Evolutionary conservation across 2,113 vertebrate species (phyloP).

Genomic region (Bolborhynchus lineola): DNA sequence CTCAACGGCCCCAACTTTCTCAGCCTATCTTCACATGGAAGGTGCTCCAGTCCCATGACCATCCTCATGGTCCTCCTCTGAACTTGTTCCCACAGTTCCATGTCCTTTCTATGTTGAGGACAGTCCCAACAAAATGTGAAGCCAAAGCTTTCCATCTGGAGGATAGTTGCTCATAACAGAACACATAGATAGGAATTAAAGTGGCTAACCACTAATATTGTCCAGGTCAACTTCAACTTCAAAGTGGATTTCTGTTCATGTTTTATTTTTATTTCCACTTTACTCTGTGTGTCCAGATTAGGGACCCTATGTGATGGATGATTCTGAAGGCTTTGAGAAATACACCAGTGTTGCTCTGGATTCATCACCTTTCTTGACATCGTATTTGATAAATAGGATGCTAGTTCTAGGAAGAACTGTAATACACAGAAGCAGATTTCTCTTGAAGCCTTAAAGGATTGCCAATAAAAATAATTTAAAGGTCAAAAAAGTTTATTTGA

Average conservation of each 20-base stretch:
- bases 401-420: not conserved
- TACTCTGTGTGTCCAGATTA: not conserved
- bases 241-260: not conserved
- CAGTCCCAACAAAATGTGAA: not conserved
- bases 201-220: not conserved
- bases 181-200: not conserved
- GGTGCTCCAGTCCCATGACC: too few species aligned
- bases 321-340: not conserved
- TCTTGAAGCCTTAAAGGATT: not conserved
- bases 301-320: not conserved
- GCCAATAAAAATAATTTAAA: not conserved
- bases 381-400: not conserved
- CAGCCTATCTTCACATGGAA: too few species aligned
- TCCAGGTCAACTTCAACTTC: not conserved
- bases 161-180: not conserved
- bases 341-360: not conserved
- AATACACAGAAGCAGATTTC: not conserved
- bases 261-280: not conserved
- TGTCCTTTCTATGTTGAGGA: too few species aligned
- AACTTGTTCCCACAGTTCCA: too few species aligned
- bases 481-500: not conserved
- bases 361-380: not conserved
- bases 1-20: too few species aligned
- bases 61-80: too few species aligned
- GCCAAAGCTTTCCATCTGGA: not conserved